Evolutionary conservation across 2,888 invertebrate genomes (phyloP).

Genomic region (Macaria notata): DNA sequence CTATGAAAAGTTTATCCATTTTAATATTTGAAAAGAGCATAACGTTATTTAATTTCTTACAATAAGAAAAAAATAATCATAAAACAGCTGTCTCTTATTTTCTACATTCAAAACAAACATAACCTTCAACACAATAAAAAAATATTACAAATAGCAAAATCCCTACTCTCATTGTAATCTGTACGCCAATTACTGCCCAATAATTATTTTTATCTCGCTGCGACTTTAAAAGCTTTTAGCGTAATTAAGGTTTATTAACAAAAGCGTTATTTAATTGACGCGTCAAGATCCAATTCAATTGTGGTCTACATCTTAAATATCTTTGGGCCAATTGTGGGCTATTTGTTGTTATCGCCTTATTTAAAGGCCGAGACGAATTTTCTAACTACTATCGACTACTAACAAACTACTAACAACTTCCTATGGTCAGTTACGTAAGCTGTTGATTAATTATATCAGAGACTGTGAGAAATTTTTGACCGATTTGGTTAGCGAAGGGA

Average conservation of each 20-base stretch:
- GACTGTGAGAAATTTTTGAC: conserved; percentile 4
- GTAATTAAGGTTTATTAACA: conserved; percentile 66
- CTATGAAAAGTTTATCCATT: too few relatives aligned
- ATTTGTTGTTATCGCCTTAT: conserved; percentile 40
- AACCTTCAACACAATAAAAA: too few relatives aligned
- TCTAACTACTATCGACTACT: conserved; percentile 14
- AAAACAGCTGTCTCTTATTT: too few relatives aligned
- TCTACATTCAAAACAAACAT: too few relatives aligned
- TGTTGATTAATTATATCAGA: conserved; percentile 13
- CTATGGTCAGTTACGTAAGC: conserved; percentile 15
- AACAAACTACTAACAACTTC: conserved; percentile 19
- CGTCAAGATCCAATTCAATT: conserved; percentile 70
- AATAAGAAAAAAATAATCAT: too few relatives aligned
- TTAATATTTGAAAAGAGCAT: too few relatives aligned
- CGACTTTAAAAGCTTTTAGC: conserved; percentile 63
- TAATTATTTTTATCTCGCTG: conserved; percentile 36
- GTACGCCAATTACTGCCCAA: conserved; percentile 22
- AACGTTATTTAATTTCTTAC: too few relatives aligned
- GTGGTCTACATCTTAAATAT: conserved; percentile 47
- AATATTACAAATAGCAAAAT: too few relatives aligned
- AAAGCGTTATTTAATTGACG: conserved; percentile 72
- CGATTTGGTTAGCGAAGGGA: conserved; percentile 1
- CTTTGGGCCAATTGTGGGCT: conserved; percentile 51
- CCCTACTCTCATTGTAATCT: background rate
- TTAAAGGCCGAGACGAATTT: conserved; percentile 24